These are phyloP conservation scores for Pomatorhinus ruficollis DNA, from an alignment of 2,113 vertebrate species.

Conservation along the genomic window DNA sequence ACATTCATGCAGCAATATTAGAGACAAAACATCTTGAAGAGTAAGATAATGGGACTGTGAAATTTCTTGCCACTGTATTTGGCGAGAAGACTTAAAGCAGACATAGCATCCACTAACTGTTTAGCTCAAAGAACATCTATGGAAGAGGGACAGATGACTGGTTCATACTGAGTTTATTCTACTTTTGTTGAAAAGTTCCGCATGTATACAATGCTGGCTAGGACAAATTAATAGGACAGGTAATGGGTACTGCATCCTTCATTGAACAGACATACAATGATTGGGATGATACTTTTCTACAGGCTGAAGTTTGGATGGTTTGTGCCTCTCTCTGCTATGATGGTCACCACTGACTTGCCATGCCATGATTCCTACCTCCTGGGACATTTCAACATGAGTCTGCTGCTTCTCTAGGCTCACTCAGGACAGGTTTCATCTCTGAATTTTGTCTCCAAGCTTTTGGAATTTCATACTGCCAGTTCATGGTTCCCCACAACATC, in stretches of 20 bases:
- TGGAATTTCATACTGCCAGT: neutral
- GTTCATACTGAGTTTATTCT: neutral
- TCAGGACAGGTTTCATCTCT: neutral
- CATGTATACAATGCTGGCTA: neutral
- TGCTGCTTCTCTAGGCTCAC: neutral
- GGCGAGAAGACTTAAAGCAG: neutral
- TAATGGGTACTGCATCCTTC: neutral
- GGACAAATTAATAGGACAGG: neutral
- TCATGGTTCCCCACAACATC: neutral
- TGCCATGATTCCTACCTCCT: neutral
- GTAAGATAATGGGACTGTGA: neutral
- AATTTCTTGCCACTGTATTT: neutral
- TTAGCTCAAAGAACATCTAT: neutral
- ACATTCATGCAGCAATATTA: neutral
- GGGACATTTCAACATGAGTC: rapidly evolving
- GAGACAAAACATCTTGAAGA: neutral
- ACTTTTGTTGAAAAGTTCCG: neutral
- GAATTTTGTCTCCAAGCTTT: neutral
- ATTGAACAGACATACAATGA: neutral
- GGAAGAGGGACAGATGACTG: neutral
- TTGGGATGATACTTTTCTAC: neutral
- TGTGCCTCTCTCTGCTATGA: neutral
- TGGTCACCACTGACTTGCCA: neutral
- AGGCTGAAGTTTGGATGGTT: neutral
- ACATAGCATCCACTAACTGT: neutral